A percentile compares a stretch with the other conserved stretches of the same genome.
Evolutionary conservation across 2,797 vertebrate genomes (phyloP).

Genomic region (Gallinago stenura): DNA sequence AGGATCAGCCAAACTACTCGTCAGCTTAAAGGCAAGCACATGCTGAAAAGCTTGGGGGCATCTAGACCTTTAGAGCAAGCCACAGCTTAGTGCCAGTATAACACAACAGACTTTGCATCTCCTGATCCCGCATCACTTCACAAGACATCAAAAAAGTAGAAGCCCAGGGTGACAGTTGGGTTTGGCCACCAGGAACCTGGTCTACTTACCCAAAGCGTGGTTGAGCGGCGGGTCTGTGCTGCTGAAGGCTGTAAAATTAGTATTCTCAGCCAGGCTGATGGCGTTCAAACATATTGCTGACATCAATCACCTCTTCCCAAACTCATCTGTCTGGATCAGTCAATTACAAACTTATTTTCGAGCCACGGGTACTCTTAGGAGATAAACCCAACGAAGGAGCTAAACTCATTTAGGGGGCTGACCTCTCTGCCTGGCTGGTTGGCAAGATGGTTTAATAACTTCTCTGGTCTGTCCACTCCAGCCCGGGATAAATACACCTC

Average conservation of each 20-base stretch:
- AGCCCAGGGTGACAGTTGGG: background rate
- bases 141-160: background rate
- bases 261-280: slow-evolving; percentile 68
- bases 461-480: slow-evolving; percentile 39
- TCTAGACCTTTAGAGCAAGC: background rate
- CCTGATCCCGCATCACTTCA: background rate
- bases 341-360: slow-evolving; percentile 78
- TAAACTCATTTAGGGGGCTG: slow-evolving; percentile 74
- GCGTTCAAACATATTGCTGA: slow-evolving; percentile 74
- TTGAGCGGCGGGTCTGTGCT: background rate
- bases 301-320: slow-evolving; percentile 80
- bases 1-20: fast-evolving
- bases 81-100: background rate
- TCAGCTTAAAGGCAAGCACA: fast-evolving
- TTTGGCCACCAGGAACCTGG: background rate
- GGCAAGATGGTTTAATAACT: slow-evolving; percentile 45
- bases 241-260: slow-evolving; percentile 56
- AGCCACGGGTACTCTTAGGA: slow-evolving; percentile 56
- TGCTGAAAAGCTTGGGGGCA: background rate
- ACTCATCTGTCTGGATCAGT: slow-evolving; percentile 78
- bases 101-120: background rate
- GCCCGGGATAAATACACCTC: slow-evolving; percentile 1
- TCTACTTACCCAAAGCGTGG: background rate
- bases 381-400: slow-evolving; percentile 66
- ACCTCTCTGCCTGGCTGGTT: slow-evolving; percentile 60